phyloP scores from a whole-genome alignment of 2,888 invertebrate species.

The Caenorhabditis sp. region DNA sequence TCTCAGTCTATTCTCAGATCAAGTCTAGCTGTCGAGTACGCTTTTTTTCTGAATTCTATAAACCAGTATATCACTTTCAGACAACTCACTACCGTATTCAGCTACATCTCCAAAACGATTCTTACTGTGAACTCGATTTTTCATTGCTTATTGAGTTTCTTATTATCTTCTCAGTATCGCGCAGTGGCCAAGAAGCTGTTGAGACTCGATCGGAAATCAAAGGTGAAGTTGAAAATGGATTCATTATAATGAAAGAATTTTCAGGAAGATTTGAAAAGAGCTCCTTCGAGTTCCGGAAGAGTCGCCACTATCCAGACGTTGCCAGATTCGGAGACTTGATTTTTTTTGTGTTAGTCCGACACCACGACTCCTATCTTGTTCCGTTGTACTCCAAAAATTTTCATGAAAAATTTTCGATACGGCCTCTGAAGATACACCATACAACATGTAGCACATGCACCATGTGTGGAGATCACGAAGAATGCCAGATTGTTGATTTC shows the following conservation, averaged over 20 bases:
- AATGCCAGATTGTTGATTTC: background rate
- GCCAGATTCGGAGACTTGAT: too few relatives aligned
- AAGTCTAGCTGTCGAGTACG: too few relatives aligned
- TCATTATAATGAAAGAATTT: too few relatives aligned
- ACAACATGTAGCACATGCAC: background rate
- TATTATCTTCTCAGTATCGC: background rate
- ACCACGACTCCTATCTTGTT: background rate
- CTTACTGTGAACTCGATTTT: background rate
- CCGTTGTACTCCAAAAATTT: background rate
- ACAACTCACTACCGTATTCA: background rate
- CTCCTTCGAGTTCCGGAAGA: too few relatives aligned
- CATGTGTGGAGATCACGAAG: background rate
- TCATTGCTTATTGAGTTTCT: background rate
- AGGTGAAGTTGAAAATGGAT: too few relatives aligned
- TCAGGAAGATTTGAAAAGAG: too few relatives aligned
- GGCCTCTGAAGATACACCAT: conserved; percentile 8
- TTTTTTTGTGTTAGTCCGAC: background rate
- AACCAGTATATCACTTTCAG: background rate
- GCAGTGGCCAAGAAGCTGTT: background rate
- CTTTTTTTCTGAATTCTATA: background rate
- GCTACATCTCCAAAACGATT: background rate
- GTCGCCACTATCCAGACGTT: too few relatives aligned
- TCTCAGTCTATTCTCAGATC: too few relatives aligned
- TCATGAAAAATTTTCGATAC: background rate
- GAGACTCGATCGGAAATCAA: too few relatives aligned